Evolutionary conservation across 92 coral and sea anemone genomes (phyloP), one percentile per base, ranked within the genome.

Genomic region (Parazoanthus swiftii): DNA sequence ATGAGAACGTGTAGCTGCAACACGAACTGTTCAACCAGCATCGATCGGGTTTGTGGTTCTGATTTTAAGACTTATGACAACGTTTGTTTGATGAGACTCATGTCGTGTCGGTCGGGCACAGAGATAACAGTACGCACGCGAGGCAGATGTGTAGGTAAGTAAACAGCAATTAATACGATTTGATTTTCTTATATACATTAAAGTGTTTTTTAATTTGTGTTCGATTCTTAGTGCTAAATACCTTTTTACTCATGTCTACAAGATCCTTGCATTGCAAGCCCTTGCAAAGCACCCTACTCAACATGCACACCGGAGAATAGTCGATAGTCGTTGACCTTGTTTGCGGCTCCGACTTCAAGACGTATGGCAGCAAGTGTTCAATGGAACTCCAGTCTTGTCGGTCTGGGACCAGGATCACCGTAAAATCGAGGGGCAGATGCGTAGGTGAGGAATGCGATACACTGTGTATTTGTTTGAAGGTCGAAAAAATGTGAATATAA

Each of bases 91-190:
- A 76, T 76, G 80, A 76, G 58, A 43, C 80, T 76, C 10, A 33
- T 25, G 1, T 20, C 80, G 1, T 37, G 80, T 76, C 80, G 26
- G n/a, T 76, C 80, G 15, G 48, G 25, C 54, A 76, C 50, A 38
- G 26, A 4, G 54, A 76, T 76, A 20, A 76, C 50, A 13, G 51
- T 76, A 6, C 80, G 80, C 54, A 13, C 46, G 25, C 46, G 80
- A 39, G 80, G 80, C 80, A 76, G 80, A 18, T 76, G 80, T 76
- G 80, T 76, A 36, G 80, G 80, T 76, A 25, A 76, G 80, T 76
- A 15, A 15, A 39, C 42, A 39, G 42, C 42, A 39, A 39, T 39
- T 39, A 39, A 39, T 46, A 8, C 10, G 50, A 8, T 4, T 39
- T 39, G 42, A 39, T 2, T 39, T 39, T 39, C 42, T 2, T 39